Conservation (phyloP, 1,140 invertebrate genomes). For the Sarcophaga bullata region DNA sequence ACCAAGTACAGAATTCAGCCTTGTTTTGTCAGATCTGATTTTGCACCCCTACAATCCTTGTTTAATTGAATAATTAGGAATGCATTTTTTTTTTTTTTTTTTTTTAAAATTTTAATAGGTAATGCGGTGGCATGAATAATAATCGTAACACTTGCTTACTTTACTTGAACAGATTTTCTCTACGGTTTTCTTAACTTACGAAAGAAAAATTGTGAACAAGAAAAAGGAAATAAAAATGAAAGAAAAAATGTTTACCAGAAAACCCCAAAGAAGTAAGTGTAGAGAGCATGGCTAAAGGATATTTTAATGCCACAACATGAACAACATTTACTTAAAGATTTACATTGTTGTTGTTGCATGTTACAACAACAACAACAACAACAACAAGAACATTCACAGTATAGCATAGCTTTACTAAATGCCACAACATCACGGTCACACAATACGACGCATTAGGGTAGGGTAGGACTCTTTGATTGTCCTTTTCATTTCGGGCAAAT, state of each 20-base stretch:
- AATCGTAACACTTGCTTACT: background rate
- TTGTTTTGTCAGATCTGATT: no score
- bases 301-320: slow-evolving; percentile 11
- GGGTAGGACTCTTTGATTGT: background rate
- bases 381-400: no score
- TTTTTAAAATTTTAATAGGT: slow-evolving; percentile 27
- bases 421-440: slow-evolving; percentile 3
- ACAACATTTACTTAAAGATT: slow-evolving; percentile 17
- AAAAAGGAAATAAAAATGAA: background rate
- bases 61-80: no score
- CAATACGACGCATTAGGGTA: background rate
- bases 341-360: background rate
- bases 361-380: no score
- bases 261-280: background rate
- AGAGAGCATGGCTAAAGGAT: background rate
- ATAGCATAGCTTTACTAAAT: background rate
- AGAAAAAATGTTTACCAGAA: no score
- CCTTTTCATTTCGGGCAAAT: no score
- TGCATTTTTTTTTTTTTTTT: no score
- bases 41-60: no score
- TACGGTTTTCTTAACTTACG: background rate
- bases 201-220: background rate
- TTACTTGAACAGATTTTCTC: background rate
- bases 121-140: slow-evolving; percentile 20
- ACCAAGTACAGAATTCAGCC: no score